phyloP scores from a whole-genome alignment of 2,113 vertebrate species.

The Mystacornis crossleyi region DNA sequence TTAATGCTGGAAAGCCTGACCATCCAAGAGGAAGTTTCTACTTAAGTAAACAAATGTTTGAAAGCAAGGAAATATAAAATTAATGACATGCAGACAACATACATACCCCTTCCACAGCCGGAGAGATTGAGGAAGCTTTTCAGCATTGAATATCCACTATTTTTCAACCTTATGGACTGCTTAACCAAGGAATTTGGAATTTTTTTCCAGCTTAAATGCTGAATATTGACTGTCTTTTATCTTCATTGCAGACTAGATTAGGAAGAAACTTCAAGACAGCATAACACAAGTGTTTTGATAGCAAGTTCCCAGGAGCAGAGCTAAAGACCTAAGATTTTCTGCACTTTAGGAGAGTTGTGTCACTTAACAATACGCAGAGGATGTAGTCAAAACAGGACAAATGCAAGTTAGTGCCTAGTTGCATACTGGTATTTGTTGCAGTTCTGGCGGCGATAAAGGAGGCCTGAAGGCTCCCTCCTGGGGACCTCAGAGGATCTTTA shows the following conservation, averaged over 20 bases:
- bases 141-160: background rate
- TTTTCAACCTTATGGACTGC: background rate
- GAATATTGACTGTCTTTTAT: background rate
- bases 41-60: background rate
- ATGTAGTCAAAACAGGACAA: background rate
- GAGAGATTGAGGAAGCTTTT: background rate
- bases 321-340: background rate
- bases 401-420: background rate
- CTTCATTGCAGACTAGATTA: background rate
- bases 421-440: background rate
- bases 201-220: background rate
- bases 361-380: background rate
- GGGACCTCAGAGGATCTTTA: too few relatives aligned
- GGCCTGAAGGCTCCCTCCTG: too few relatives aligned
- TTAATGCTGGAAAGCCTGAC: background rate
- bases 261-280: background rate
- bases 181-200: background rate
- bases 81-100: background rate
- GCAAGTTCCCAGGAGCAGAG: background rate
- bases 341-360: background rate
- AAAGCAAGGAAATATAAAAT: conserved; percentile 12
- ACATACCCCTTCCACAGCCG: background rate
- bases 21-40: conserved; percentile 13
- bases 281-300: background rate
- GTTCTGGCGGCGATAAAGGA: too few relatives aligned